Conservation (phyloP, 2,113 vertebrate genomes). For the Channa argus region DNA sequence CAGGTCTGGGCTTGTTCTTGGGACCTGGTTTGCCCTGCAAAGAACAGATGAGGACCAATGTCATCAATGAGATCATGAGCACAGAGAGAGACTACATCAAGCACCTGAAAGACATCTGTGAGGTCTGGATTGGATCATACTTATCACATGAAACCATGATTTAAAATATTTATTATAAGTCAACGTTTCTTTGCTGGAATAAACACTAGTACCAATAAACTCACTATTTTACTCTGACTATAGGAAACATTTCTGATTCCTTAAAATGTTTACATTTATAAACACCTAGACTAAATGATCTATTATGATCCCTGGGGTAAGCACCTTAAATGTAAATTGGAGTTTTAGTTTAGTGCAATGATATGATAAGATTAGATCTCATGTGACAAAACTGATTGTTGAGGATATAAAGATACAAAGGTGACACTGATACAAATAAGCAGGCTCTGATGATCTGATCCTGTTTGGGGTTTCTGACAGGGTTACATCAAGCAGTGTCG, state of each 20-base stretch:
- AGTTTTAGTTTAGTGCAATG: not conserved
- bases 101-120: slow-evolving; percentile 97
- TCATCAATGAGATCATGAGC: slow-evolving; percentile 97
- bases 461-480: slow-evolving; percentile 69
- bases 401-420: too few species aligned
- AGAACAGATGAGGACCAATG: slow-evolving; percentile 96
- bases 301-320: not conserved
- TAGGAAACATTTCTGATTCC: not conserved
- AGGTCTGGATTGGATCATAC: slow-evolving; percentile 83
- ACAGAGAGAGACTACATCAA: slow-evolving; percentile 98
- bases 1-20: slow-evolving; percentile 71
- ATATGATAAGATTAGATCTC: not conserved
- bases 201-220: not conserved
- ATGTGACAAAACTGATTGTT: too few species aligned
- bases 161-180: not conserved
- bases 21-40: slow-evolving; percentile 90
- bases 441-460: not conserved
- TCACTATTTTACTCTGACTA: not conserved
- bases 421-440: too few species aligned
- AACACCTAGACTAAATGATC: not conserved
- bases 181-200: not conserved
- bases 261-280: not conserved
- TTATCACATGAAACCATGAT: not conserved
- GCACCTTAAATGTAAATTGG: not conserved
- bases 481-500: slow-evolving; percentile 97